Conservation (phyloP, 2,888 invertebrate species). For the Adelognathus sp. region DNA sequence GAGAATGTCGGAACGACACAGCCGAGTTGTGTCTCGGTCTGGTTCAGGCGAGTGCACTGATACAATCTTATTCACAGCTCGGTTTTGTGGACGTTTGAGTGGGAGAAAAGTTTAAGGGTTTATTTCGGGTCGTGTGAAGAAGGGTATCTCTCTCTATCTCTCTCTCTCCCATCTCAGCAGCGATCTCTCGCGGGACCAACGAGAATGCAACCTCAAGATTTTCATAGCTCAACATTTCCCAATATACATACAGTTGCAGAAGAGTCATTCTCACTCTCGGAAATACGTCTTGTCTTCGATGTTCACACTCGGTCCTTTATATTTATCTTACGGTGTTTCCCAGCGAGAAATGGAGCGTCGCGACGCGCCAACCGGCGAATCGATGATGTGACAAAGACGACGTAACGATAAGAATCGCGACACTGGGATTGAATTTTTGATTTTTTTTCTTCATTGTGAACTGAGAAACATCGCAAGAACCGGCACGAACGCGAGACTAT, state of each 20-base stretch:
- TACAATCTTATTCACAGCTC: not conserved
- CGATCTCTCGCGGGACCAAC: not conserved
- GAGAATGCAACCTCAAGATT: not conserved
- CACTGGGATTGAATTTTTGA: not conserved
- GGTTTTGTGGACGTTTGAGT: not conserved
- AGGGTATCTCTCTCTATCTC: conserved; percentile 29
- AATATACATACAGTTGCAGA: not conserved
- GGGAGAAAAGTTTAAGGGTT: conserved; percentile 17
- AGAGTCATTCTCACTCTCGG: conserved; percentile 32
- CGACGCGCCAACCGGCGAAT: conserved; percentile 39
- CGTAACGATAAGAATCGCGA: not conserved
- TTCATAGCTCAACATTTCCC: not conserved
- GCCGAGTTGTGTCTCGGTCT: not conserved
- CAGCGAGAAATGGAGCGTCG: conserved; percentile 50
- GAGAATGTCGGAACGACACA: too few relatives aligned
- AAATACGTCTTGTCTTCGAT: not conserved
- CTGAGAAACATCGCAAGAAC: conserved; percentile 6
- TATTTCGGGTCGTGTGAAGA: conserved; percentile 50
- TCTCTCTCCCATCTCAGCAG: not conserved
- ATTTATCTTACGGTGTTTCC: not conserved
- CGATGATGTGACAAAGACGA: not conserved
- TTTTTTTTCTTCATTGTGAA: not conserved
- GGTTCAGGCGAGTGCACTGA: too few relatives aligned
- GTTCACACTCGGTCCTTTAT: not conserved
- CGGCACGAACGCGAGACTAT: conserved; percentile 25